Evolutionary conservation across 2,113 vertebrate genomes (phyloP).

Genomic region (Phaethon lepturus): DNA sequence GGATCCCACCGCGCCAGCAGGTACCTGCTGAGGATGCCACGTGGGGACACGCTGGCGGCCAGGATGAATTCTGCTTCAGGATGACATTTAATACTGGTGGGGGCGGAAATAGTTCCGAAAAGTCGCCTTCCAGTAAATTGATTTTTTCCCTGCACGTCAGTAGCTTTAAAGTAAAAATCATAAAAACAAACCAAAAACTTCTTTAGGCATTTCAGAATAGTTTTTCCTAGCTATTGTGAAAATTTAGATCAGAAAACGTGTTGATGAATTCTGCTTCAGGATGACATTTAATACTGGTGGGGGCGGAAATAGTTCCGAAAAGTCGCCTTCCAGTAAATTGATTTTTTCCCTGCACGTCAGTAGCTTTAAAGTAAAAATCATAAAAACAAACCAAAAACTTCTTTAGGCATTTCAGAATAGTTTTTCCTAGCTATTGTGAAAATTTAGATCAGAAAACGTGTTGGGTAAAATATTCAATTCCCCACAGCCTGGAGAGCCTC

Average conservation of each 20-base stretch:
- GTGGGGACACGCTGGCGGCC: no score
- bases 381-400: not conserved
- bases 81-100: fast-evolving
- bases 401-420: not conserved
- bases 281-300: fast-evolving
- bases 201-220: not conserved
- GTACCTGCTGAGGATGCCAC: not conserved
- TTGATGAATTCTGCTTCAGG: not conserved
- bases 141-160: not conserved
- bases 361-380: not conserved
- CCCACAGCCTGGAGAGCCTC: conserved; percentile 2
- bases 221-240: not conserved
- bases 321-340: not conserved
- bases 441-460: conserved; percentile 5
- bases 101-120: not conserved
- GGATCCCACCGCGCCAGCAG: fast-evolving
- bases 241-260: conserved; percentile 17
- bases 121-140: not conserved
- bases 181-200: not conserved
- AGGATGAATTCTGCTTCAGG: not conserved
- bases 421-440: not conserved
- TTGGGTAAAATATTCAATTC: conserved; percentile 42
- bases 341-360: not conserved
- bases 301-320: not conserved
- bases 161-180: not conserved